Percentiles rank a stretch among this genome's conserved stretches.
These are phyloP conservation scores for Sitodiplosis mosellana DNA, from an alignment of 1,140 invertebrate species.

Conservation along the genomic window DNA sequence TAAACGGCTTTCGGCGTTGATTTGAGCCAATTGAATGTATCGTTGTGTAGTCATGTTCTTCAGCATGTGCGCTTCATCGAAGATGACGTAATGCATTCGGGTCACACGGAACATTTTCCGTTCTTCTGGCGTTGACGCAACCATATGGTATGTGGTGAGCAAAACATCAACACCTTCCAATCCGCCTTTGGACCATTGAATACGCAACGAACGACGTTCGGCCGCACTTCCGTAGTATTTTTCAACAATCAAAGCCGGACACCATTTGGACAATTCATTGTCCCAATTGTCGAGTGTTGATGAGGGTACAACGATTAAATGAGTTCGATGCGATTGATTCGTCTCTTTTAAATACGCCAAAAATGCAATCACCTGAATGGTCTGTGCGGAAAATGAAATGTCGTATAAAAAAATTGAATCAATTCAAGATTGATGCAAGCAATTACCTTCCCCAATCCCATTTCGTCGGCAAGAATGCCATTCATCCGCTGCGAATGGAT, in stretches of 20 bases:
- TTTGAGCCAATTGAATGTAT: constrained; percentile 74
- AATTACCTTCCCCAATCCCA: constrained; percentile 67
- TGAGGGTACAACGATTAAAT: constrained; percentile 80
- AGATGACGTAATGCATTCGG: constrained; percentile 78
- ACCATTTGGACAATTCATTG: constrained; percentile 67
- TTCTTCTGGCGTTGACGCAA: constrained; percentile 70
- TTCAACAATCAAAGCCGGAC: constrained; percentile 56
- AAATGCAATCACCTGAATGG: constrained; percentile 79
- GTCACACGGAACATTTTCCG: constrained; percentile 77
- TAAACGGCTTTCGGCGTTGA: constrained; percentile 68
- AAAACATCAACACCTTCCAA: constrained; percentile 64
- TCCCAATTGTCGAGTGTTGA: constrained; percentile 87
- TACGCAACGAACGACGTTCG: constrained; percentile 56
- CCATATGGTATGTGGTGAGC: constrained; percentile 75
- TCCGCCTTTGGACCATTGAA: constrained; percentile 54
- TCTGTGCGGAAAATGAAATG: constrained; percentile 17
- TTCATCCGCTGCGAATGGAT: constrained; percentile 79
- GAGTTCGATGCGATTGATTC: constrained; percentile 45
- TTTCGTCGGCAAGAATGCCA: constrained; percentile 84
- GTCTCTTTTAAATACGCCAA: constrained; percentile 71
- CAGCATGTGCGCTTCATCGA: constrained; percentile 95
- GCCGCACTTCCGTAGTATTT: constrained; percentile 79
- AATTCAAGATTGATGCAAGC: too few relatives aligned
- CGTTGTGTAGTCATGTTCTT: constrained; percentile 90
- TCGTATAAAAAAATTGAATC: too few relatives aligned